Evolutionary conservation across 1,140 invertebrate species (phyloP), one percentile per base, ranked within the genome.

Genomic region (Holcopasites calliopsidis): DNA sequence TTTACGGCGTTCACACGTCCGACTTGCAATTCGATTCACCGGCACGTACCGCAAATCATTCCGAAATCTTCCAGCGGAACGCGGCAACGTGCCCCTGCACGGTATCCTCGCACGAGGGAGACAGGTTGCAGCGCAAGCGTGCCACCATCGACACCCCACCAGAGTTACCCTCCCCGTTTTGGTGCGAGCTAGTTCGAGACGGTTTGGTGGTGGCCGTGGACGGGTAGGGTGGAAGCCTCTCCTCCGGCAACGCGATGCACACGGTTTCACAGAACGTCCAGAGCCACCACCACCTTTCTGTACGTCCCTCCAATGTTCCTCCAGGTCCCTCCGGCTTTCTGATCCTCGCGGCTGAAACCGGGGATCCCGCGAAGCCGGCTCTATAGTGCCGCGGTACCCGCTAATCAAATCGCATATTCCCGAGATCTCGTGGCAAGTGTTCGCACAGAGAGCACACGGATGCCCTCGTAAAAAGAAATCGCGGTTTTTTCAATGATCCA

Each of bases 391-490:
- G 80, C 83, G 82, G 66, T 77, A 86, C 80, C 87, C 87, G 87
- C 84, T 88, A 88, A 89, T 89, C 87, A 85, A 87, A 87, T 89
- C 86, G 85, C 82, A 85, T 85, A 86, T 85, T 81, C 74, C n/a
- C 80, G 44, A 61, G 21, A 66, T 58, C 70, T 61, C 73, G 55
- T 54, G 73, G 42, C 31, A 49, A n/a, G 42, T 49, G 52, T 55
- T 21, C 5, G n/a, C n/a, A n/a, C n/a, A n/a, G n/a, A n/a, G n/a
- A n/a, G n/a, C n/a, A n/a, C n/a, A n/a, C n/a, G n/a, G n/a, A n/a
- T n/a, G n/a, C n/a, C n/a, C n/a, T n/a, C n/a, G n/a, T n/a, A n/a
- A n/a, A n/a, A n/a, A n/a, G n/a, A n/a, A n/a, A n/a, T n/a, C n/a
- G n/a, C n/a, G n/a, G 10, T 44, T 13, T 8, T 42, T 13, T 23